phyloP scores from a whole-genome alignment of 2,888 invertebrate species.

The Lithosia quadra region DNA sequence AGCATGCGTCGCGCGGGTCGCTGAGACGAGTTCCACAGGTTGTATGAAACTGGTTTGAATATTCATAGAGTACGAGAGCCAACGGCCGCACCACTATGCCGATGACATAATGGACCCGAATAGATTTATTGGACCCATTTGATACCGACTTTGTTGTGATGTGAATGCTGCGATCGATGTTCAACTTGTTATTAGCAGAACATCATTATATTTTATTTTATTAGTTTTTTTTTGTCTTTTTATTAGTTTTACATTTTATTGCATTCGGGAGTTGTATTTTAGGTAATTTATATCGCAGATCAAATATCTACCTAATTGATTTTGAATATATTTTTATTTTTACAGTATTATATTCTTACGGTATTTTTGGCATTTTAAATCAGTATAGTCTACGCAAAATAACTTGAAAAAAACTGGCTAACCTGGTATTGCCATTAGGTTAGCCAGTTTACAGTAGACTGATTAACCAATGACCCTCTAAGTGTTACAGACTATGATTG shows the following conservation, averaged over 20 bases:
- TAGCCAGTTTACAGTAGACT: too few relatives aligned
- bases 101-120: constrained; percentile 78
- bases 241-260: constrained; percentile 17
- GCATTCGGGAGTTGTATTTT: constrained; percentile 14
- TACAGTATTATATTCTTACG: too few relatives aligned
- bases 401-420: too few relatives aligned
- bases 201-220: constrained; percentile 11
- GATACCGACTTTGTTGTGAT: constrained; percentile 53
- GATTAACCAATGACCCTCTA: too few relatives aligned
- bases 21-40: constrained; percentile 61
- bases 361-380: not conserved
- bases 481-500: too few relatives aligned
- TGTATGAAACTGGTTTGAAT: constrained; percentile 73
- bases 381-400: too few relatives aligned
- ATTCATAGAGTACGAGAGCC: constrained; percentile 72
- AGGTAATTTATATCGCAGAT: not conserved
- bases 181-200: constrained; percentile 17
- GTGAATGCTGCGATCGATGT: constrained; percentile 35
- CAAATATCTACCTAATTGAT: not conserved
- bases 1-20: constrained; percentile 37
- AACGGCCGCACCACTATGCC: constrained; percentile 70
- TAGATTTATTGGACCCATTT: constrained; percentile 68
- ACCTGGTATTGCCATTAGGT: too few relatives aligned
- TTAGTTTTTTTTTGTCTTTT: constrained; percentile 7
- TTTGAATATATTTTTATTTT: not conserved